Conservation (phyloP, 2,113 vertebrate genomes). For the Coptodon bakossiorum region DNA sequence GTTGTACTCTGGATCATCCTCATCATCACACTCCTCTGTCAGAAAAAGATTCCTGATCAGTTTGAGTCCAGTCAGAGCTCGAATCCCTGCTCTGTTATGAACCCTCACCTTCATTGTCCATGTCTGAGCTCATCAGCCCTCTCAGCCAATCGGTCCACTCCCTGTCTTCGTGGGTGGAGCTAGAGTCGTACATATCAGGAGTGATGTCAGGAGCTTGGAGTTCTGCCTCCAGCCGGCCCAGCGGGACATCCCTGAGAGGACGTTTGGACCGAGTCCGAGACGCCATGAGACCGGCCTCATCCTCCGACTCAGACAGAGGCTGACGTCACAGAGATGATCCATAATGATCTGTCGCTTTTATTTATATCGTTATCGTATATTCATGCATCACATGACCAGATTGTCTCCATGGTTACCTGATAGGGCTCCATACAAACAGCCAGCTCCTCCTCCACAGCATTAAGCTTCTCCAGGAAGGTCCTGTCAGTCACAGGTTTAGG, state of each 20-base stretch:
- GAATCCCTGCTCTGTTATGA: neutral
- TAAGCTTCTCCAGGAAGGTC: constrained; percentile 89
- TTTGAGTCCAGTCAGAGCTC: neutral
- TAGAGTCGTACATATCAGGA: constrained; percentile 90
- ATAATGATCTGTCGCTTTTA: fast-evolving
- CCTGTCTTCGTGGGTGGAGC: constrained; percentile 80
- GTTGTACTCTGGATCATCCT: constrained; percentile 97
- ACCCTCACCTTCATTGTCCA: constrained; percentile 83
- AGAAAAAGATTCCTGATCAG: neutral
- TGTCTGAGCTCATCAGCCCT: constrained; percentile 84
- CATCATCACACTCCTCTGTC: constrained; percentile 89
- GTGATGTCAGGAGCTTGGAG: constrained; percentile 91
- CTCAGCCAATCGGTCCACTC: constrained; percentile 92
- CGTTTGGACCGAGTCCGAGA: constrained; percentile 89
- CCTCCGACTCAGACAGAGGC: constrained; percentile 19
- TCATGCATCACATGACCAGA: neutral
- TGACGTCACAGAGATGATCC: neutral
- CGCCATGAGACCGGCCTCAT: constrained; percentile 79
- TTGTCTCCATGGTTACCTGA: constrained; percentile 71
- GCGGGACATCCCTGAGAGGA: constrained; percentile 82
- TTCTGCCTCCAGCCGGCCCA: constrained; percentile 89
- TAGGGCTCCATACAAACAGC: constrained; percentile 84
- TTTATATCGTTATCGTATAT: neutral
- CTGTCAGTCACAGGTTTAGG: constrained; percentile 73
- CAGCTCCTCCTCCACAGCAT: constrained; percentile 91